A percentile compares a stretch with the other conserved stretches of the same genome.
Conservation (phyloP, 2,888 invertebrate genomes). For the Herminia tarsipennalis region DNA sequence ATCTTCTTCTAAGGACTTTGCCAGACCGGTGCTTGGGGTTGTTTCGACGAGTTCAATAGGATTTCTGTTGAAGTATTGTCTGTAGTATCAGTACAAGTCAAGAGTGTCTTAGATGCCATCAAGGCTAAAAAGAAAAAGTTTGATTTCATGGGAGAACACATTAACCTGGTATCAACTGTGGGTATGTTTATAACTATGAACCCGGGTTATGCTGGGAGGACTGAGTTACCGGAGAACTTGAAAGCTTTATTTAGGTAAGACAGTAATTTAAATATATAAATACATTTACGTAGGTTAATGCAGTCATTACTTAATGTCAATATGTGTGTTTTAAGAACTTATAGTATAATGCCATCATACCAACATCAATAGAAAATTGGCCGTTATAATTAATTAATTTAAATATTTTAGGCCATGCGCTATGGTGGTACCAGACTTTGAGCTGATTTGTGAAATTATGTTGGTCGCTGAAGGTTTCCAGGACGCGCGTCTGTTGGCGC, state of each 20-base stretch:
- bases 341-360: too few relatives aligned
- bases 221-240: constrained; percentile 94
- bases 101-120: constrained; percentile 94
- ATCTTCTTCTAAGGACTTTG: constrained; percentile 86
- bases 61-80: constrained; percentile 98
- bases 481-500: constrained; percentile 94
- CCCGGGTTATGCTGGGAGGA: constrained; percentile 97
- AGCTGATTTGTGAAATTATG: constrained; percentile 98
- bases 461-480: constrained; percentile 98
- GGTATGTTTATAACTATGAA: constrained; percentile 99
- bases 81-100: constrained; percentile 97
- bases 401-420: constrained; percentile 91
- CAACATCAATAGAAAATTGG: too few relatives aligned
- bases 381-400: background rate
- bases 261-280: too few relatives aligned
- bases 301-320: too few relatives aligned
- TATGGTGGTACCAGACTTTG: constrained; percentile 99
- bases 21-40: constrained; percentile 98
- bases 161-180: constrained; percentile 90
- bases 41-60: constrained; percentile 98
- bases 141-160: constrained; percentile 93
- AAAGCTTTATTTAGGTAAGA: constrained; percentile 87
- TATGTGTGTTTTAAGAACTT: too few relatives aligned
- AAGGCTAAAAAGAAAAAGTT: constrained; percentile 92
- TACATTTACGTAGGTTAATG: too few relatives aligned